phyloP scores from a whole-genome alignment of 2,113 vertebrate genomes.

The Microtus pennsylvanicus region DNA sequence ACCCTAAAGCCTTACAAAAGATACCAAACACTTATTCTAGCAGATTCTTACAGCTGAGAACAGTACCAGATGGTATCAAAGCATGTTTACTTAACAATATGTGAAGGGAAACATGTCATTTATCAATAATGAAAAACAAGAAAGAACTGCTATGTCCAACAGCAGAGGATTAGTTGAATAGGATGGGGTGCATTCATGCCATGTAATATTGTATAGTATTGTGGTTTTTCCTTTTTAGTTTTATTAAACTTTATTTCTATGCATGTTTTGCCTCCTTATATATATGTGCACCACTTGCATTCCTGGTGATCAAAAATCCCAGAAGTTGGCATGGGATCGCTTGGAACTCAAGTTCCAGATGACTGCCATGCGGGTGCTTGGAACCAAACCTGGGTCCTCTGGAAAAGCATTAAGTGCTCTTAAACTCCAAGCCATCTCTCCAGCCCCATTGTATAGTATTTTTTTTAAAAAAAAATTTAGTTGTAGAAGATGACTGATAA shows the following conservation, averaged over 20 bases:
- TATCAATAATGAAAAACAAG: conserved; percentile 37
- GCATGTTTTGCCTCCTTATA: not conserved
- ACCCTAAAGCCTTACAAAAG: conserved; percentile 31
- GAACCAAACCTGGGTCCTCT: not conserved
- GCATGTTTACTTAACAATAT: conserved; percentile 19
- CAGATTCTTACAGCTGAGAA: conserved; percentile 1
- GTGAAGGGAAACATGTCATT: conserved; percentile 1
- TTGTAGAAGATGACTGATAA: not conserved
- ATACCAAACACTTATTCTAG: not conserved
- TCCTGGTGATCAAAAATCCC: not conserved
- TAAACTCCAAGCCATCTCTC: not conserved
- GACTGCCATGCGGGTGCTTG: not conserved
- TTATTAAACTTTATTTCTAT: not conserved
- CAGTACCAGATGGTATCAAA: conserved; percentile 56
- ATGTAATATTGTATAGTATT: not conserved
- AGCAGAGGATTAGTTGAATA: conserved; percentile 3
- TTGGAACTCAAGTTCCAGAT: not conserved
- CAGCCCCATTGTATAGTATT: not conserved
- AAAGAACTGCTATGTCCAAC: conserved; percentile 24
- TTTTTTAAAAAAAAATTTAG: not conserved
- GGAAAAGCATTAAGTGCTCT: not conserved
- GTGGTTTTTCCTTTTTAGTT: not conserved
- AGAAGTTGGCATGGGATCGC: not conserved
- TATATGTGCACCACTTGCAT: not conserved
- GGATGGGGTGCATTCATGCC: not conserved